Base-by-base conservation (phyloP, 2,888 invertebrate genomes). In the Himalopsyche anomala region DNA sequence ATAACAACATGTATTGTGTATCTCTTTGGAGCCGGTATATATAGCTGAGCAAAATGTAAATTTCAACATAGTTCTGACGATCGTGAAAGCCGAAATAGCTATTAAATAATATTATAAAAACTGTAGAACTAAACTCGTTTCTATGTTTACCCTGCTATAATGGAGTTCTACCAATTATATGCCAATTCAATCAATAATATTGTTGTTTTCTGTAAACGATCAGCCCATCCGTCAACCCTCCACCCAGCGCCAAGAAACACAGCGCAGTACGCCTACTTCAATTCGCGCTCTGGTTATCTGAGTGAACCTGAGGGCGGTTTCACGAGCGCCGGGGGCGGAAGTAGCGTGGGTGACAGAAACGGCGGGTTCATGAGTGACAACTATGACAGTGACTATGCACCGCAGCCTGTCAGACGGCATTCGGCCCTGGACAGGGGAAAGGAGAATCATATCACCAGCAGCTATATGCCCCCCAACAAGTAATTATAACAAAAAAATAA, bases 201-300 rank as follows among this genome's bases (percentile, higher is more conserved):
- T 62, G 3, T n/a, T 28, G 19, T 62, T 62, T 62, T 62, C 28
- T 19, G 8, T 62, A 8, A 8, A 62, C 4, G 19, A 62, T 79
- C 83, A 88, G 88, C 88, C 19, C 88, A 88, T 54, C 88, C 88
- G 19, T 88, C 87, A 12, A 84, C 87, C 5, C 45, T 88, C 11
- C 88, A 88, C 69, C 82, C 87, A 6, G 88, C 87, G 11, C 88
- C 88, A n/a, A 84, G 87, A n/a, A 86, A 86, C 54, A 83, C 82
- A 12, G 82, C 86, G 0, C 93, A 93, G 89, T 93, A 93, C 90
- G 93, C 93, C 0, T 93, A 93, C 90, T 93, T 93, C 90, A 93
- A 93, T 89, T 93, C 93, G 0, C 92, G 93, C 0, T 93, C 93
- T 0, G 93, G 93, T 0, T 93, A 93, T 90, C 90, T 93, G 42